Evolutionary conservation across 2,113 vertebrate species (phyloP).

Genomic region (Pseudorasbora parva): DNA sequence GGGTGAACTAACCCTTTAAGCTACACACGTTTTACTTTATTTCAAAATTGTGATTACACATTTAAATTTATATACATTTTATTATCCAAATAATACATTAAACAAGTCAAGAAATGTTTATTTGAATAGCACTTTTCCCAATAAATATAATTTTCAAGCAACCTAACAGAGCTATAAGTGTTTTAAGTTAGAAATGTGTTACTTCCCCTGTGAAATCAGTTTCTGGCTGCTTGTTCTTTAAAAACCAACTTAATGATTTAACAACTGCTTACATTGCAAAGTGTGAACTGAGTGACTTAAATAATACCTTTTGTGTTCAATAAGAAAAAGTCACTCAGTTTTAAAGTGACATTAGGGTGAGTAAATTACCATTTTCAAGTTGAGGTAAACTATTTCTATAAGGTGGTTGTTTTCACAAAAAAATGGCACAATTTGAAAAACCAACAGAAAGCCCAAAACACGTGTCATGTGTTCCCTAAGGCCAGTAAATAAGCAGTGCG

Average conservation of each 20-base stretch:
- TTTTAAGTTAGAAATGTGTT: too few relatives aligned
- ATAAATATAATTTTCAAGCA: background rate
- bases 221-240: too few relatives aligned
- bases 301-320: background rate
- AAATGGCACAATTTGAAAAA: background rate
- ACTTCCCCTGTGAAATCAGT: too few relatives aligned
- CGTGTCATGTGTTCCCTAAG: conserved; percentile 1
- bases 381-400: background rate
- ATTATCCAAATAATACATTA: too few relatives aligned
- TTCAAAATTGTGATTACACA: too few relatives aligned
- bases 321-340: background rate
- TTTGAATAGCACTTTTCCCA: background rate
- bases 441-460: background rate
- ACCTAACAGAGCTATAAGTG: background rate
- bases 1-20: too few relatives aligned
- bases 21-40: background rate
- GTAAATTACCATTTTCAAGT: background rate
- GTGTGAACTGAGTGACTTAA: too few relatives aligned
- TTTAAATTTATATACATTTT: too few relatives aligned
- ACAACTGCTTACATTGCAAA: background rate
- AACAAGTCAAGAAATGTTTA: background rate
- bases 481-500: conserved; percentile 16
- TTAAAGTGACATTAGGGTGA: background rate
- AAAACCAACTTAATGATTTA: too few relatives aligned
- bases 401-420: background rate